A percentile compares a stretch with the other conserved stretches of the same genome.
Evolutionary conservation across 2,888 invertebrate genomes (phyloP).

Genomic region (Drosophila quasianomalipes): DNA sequence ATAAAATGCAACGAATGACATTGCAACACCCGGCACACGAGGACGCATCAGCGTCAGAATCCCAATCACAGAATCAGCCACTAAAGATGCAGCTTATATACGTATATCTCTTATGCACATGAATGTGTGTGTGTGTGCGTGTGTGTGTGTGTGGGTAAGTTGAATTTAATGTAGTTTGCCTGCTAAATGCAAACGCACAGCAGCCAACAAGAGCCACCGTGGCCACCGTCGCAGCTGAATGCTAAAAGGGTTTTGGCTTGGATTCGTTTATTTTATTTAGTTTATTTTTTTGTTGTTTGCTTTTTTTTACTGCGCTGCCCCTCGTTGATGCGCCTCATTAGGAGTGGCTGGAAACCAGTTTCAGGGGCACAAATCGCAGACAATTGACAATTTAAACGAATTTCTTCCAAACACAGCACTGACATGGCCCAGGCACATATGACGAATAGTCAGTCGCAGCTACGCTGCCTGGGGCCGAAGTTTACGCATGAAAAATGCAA

Average conservation of each 20-base stretch:
- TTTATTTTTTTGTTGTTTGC: slow-evolving; percentile 21
- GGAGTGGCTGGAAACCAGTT: slow-evolving; percentile 78
- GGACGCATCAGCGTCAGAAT: slow-evolving; percentile 72
- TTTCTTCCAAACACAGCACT: slow-evolving; percentile 76
- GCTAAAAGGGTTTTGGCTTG: slow-evolving; percentile 75
- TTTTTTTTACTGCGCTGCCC: slow-evolving; percentile 21
- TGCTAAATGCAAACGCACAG: slow-evolving; percentile 72
- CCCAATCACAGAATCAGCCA: slow-evolving; percentile 73
- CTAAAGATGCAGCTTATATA: slow-evolving; percentile 68
- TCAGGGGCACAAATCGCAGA: slow-evolving; percentile 64
- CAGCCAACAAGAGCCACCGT: slow-evolving; percentile 45
- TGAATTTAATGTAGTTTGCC: slow-evolving; percentile 77
- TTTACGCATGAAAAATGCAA: slow-evolving; percentile 79
- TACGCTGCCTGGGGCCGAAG: slow-evolving; percentile 55
- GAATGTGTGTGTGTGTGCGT: slow-evolving; percentile 16
- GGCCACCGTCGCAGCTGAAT: slow-evolving; percentile 76
- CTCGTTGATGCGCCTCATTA: slow-evolving; percentile 73
- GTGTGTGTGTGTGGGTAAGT: slow-evolving; percentile 62
- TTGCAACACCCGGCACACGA: slow-evolving; percentile 72
- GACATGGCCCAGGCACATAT: slow-evolving; percentile 75
- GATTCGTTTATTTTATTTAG: slow-evolving; percentile 60
- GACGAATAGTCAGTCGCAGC: slow-evolving; percentile 72
- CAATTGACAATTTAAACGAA: slow-evolving; percentile 81
- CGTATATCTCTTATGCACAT: slow-evolving; percentile 5
- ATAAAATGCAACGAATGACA: slow-evolving; percentile 78